These are phyloP conservation scores for Indicator indicator DNA, from an alignment of 2,113 vertebrate genomes.

Conservation along the genomic window DNA sequence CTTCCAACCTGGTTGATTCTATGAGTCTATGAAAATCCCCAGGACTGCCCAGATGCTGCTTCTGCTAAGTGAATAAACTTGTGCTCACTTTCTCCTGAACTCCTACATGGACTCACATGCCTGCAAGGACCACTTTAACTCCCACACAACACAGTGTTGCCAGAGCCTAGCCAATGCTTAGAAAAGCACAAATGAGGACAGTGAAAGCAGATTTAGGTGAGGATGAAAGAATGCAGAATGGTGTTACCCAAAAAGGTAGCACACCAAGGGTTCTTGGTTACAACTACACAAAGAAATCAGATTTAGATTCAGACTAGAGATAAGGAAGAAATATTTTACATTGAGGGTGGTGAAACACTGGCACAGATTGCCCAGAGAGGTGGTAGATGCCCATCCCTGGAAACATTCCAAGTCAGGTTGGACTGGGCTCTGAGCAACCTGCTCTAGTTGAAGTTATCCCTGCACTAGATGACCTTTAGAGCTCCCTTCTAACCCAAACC, in stretches of 20 bases:
- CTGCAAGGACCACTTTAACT: background rate
- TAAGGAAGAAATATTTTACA: no score
- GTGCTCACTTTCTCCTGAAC: background rate
- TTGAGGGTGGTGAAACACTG: no score
- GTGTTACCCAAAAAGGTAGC: background rate
- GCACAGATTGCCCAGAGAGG: no score
- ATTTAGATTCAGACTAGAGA: background rate
- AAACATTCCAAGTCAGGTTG: no score
- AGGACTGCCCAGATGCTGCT: background rate
- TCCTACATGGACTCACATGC: rapidly evolving
- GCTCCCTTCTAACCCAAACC: no score
- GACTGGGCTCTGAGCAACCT: no score
- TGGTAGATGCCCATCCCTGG: no score
- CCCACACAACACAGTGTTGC: background rate
- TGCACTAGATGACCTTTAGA: no score
- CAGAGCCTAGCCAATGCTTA: background rate
- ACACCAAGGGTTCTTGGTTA: background rate
- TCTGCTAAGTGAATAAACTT: background rate
- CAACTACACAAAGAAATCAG: background rate
- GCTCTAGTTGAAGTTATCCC: no score
- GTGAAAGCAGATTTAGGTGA: background rate
- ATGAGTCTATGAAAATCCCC: background rate
- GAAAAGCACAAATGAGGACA: background rate
- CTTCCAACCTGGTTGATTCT: no score
- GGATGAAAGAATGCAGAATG: background rate